Base-by-base conservation (phyloP, 2,888 invertebrate species). In the Neoascia interrupta region DNA sequence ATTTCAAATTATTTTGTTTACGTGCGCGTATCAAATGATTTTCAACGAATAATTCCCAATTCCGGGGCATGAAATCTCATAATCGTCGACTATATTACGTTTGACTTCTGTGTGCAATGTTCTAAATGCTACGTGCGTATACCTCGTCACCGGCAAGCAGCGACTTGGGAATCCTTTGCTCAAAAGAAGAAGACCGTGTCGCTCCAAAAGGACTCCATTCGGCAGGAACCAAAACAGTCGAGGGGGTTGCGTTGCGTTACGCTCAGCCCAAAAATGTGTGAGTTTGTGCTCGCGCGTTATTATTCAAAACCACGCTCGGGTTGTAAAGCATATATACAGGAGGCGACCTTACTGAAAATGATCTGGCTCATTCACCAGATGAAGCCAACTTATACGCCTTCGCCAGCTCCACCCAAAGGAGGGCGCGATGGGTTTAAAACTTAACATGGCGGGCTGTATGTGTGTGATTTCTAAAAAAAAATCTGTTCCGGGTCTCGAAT, bases 231-330 rank as follows among this genome's bases (percentile, higher is more conserved):
- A n/a, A n/a, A n/a, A n/a, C n/a, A n/a, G n/a, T n/a, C n/a, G n/a
- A n/a, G n/a, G n/a, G n/a, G n/a, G n/a, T n/a, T n/a, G n/a, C n/a
- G n/a, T n/a, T n/a, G n/a, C n/a, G n/a, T n/a, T 1, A 4, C 10
- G n/a, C 6, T n/a, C n/a, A n/a, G 11, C 23, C 36, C 45, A 37
- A 60, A 23, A 47, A 37, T 47, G 28, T 41, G 19, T 5, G 23
- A 18, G 28, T 49, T 36, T 47, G 16, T 28, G 36, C 21, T 28
- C 60, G 53, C 60, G 79, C 39, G 72, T 79, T 79, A 73, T 79
- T 79, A 79, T 79, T 79, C 79, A 72, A 68, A 73, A 54, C 49
- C 79, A 79, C 66, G 66, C 73, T 68, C 43, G 36, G 66, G 56
- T 45, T 79, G 64, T 60, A 60, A 54, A 70, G 58, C 47, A 68